Evolutionary conservation across 2,888 invertebrate species (phyloP).

Genomic region (Oegoconia quadripuncta): DNA sequence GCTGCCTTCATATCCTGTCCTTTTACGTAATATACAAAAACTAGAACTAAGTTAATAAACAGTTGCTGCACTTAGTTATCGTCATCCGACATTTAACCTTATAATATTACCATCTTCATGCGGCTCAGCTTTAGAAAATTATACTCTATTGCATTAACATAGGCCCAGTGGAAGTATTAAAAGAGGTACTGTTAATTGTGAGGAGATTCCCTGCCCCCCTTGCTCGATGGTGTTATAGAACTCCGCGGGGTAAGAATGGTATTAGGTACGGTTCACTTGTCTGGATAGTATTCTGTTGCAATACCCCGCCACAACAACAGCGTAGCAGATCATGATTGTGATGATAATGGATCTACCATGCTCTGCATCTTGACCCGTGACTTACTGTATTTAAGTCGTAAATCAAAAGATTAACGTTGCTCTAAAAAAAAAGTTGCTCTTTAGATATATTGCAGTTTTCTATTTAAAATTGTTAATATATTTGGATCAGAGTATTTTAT

Average conservation of each 20-base stretch:
- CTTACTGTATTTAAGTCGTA: background rate
- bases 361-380: conserved; percentile 18
- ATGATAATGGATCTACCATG: conserved; percentile 20
- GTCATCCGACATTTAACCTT: conserved; percentile 34
- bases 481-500: no score
- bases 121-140: background rate
- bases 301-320: conserved; percentile 11
- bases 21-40: no score
- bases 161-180: no score
- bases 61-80: conserved; percentile 23
- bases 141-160: conserved; percentile 6
- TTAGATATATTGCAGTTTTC: no score
- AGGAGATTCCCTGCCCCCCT: no score
- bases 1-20: no score
- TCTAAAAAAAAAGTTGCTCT: no score
- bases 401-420: background rate
- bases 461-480: no score
- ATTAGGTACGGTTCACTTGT: background rate
- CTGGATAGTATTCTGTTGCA: conserved; percentile 11
- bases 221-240: no score
- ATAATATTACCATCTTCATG: conserved; percentile 17
- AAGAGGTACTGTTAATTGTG: no score
- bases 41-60: conserved; percentile 18
- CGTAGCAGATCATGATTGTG: conserved; percentile 9
- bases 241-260: background rate